phyloP scores from a whole-genome alignment of 1,140 invertebrate genomes.

The Meloidogyne chitwoodi region DNA sequence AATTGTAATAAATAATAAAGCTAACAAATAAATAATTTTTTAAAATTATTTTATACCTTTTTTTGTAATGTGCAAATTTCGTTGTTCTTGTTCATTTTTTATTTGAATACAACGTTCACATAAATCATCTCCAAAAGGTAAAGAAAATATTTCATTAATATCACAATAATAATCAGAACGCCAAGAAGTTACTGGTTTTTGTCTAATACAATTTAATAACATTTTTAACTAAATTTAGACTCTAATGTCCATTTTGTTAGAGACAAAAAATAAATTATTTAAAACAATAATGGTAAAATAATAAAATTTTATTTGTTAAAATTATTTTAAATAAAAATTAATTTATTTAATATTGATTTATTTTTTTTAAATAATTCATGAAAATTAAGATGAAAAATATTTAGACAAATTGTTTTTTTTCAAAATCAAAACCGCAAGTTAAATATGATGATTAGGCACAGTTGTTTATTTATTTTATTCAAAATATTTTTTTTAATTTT shows the following conservation, averaged over 20 bases:
- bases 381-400: neutral
- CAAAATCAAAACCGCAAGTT: neutral
- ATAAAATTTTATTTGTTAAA: too few relatives aligned
- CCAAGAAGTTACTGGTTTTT: neutral
- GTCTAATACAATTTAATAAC: slow-evolving; percentile 15
- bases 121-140: slow-evolving; percentile 13
- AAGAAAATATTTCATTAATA: slow-evolving; percentile 11
- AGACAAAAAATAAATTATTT: too few relatives aligned
- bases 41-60: too few relatives aligned
- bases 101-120: slow-evolving; percentile 16
- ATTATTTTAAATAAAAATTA: neutral
- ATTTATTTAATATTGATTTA: neutral
- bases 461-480: too few relatives aligned
- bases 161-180: neutral
- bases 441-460: neutral
- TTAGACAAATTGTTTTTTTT: neutral
- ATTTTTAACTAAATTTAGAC: neutral
- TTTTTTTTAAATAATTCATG: neutral
- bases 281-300: too few relatives aligned
- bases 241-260: too few relatives aligned
- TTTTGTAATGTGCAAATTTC: too few relatives aligned
- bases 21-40: too few relatives aligned
- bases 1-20: too few relatives aligned
- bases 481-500: neutral
- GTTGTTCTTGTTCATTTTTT: neutral